phyloP scores from a whole-genome alignment of 2,888 invertebrate species.

The Drosophila eohydei region DNA sequence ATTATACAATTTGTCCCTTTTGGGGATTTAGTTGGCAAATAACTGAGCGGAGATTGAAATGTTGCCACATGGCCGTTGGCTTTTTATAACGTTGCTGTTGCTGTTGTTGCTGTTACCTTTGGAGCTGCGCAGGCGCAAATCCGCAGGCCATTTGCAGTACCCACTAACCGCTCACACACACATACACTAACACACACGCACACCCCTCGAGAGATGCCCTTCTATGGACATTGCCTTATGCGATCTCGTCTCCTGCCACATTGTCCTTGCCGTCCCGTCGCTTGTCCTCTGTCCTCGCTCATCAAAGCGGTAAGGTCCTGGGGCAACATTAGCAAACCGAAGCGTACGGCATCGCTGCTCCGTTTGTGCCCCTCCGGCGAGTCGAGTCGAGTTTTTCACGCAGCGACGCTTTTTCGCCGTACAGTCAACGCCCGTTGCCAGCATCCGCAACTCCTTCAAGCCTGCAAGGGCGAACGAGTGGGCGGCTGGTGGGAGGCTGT shows the following conservation, averaged over 20 bases:
- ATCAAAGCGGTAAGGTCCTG: slow-evolving; percentile 77
- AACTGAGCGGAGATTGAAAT: slow-evolving; percentile 59
- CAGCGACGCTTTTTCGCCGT: slow-evolving; percentile 76
- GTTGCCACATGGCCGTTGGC: slow-evolving; percentile 46
- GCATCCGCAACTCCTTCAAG: slow-evolving; percentile 73
- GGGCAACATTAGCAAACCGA: slow-evolving; percentile 79
- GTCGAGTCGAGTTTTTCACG: slow-evolving; percentile 67
- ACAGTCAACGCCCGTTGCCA: slow-evolving; percentile 61
- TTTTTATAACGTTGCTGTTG: slow-evolving; percentile 17
- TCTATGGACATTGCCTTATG: slow-evolving; percentile 41
- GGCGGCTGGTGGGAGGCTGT: slow-evolving; percentile 18
- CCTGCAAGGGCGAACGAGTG: slow-evolving; percentile 17
- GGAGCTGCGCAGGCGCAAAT: slow-evolving; percentile 71
- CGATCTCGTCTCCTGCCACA: slow-evolving; percentile 54
- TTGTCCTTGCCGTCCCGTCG: slow-evolving; percentile 44
- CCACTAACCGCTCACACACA: slow-evolving; percentile 41
- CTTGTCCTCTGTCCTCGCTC: slow-evolving; percentile 57
- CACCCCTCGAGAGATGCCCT: slow-evolving; percentile 13
- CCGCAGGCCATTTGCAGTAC: slow-evolving; percentile 63
- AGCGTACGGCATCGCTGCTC: slow-evolving; percentile 63
- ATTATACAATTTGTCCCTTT: slow-evolving; percentile 41
- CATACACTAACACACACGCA: slow-evolving; percentile 5
- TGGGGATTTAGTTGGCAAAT: slow-evolving; percentile 47
- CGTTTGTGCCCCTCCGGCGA: slow-evolving; percentile 49
- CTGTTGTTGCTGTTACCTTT: slow-evolving; percentile 22